A percentile compares a stretch with the other conserved stretches of the same genome.
phyloP scores from a whole-genome alignment of 2,797 vertebrate species.

The Anguilla megastoma region DNA sequence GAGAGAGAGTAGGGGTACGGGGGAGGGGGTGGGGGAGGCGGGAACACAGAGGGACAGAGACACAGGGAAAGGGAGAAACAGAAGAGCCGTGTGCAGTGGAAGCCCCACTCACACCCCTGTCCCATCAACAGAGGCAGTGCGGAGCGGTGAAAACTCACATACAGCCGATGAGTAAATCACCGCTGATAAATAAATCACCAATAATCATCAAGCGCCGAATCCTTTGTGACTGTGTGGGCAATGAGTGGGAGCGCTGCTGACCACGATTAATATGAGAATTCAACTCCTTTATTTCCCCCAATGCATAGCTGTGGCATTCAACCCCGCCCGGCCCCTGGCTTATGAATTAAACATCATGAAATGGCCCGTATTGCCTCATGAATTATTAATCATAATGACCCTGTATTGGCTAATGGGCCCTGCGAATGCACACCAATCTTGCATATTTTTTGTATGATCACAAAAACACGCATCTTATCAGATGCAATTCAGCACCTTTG shows the following conservation, averaged over 20 bases:
- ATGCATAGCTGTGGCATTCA: slow-evolving; percentile 57
- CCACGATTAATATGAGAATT: slow-evolving; percentile 55
- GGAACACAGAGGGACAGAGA: background rate
- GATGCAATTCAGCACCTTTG: background rate
- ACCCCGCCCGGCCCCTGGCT: slow-evolving; percentile 43
- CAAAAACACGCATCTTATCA: background rate
- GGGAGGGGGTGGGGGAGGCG: background rate
- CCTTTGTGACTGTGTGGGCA: slow-evolving; percentile 39
- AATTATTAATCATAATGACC: slow-evolving; percentile 68
- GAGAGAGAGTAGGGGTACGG: background rate
- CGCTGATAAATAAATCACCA: slow-evolving; percentile 28
- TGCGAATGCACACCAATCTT: slow-evolving; percentile 48
- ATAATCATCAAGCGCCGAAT: slow-evolving; percentile 17
- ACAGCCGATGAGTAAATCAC: slow-evolving; percentile 34
- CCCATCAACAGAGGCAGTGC: slow-evolving; percentile 8
- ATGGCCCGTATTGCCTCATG: slow-evolving; percentile 65
- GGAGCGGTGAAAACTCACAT: slow-evolving; percentile 36
- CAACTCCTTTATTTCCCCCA: slow-evolving; percentile 53
- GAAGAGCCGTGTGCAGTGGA: background rate
- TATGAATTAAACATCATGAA: slow-evolving; percentile 72
- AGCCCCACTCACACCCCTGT: slow-evolving; percentile 12
- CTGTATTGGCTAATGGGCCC: slow-evolving; percentile 56
- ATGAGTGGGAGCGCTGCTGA: slow-evolving; percentile 39
- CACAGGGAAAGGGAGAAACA: background rate
- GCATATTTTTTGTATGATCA: background rate